Conservation (phyloP, 2,113 vertebrate genomes). For the Ceuthmochares aereus region DNA sequence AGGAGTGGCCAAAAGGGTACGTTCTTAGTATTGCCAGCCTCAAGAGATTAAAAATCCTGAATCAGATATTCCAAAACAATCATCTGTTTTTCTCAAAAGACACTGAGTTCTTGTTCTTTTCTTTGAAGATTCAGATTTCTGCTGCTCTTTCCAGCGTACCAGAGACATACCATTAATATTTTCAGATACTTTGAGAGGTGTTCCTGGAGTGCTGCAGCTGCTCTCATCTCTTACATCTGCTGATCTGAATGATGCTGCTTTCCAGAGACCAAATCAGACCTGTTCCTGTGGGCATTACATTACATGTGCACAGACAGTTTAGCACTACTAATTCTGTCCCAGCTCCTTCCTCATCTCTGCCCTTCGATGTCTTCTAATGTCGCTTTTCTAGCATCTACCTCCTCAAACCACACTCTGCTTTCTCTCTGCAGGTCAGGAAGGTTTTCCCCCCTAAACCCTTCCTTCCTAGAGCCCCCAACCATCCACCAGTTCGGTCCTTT, state of each 20-base stretch:
- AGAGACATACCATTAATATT: neutral
- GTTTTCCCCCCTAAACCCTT: neutral
- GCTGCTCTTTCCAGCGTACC: neutral
- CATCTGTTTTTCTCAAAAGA: neutral
- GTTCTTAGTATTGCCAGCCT: neutral
- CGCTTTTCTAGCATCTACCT: neutral
- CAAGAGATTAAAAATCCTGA: neutral
- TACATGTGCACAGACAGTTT: neutral
- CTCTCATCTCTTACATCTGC: neutral
- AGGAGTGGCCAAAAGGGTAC: neutral
- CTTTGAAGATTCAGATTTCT: neutral
- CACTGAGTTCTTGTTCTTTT: neutral
- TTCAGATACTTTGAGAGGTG: neutral
- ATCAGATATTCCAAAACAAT: neutral
- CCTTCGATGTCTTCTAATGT: neutral
- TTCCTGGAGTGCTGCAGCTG: slow-evolving; percentile 4
- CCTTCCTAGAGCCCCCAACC: neutral
- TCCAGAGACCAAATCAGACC: neutral
- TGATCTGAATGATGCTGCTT: neutral
- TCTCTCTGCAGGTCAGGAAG: neutral
- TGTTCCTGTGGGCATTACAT: neutral
- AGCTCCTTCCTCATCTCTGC: neutral
- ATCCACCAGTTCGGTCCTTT: neutral
- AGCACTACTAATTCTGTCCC: neutral
- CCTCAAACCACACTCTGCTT: neutral